These are phyloP conservation scores for Himalopsyche phryganea DNA, from an alignment of 1,140 invertebrate genomes.

Conservation along the genomic window DNA sequence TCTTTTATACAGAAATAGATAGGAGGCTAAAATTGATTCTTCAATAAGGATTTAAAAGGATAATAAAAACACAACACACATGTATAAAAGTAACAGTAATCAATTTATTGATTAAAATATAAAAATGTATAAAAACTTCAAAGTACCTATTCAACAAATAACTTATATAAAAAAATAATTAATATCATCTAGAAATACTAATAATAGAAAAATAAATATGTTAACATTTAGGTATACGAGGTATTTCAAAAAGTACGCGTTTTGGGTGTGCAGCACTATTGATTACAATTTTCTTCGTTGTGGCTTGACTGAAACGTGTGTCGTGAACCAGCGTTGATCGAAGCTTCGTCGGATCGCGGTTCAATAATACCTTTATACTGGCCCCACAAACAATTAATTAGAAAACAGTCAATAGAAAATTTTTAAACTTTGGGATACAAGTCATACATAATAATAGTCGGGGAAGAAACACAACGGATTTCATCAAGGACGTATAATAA, in stretches of 20 bases:
- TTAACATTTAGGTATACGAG: conserved; percentile 24
- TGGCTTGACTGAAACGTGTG: neutral
- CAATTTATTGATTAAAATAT: conserved; percentile 34
- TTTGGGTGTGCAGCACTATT: neutral
- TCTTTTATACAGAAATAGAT: too few relatives aligned
- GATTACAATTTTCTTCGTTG: neutral
- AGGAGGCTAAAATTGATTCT: too few relatives aligned
- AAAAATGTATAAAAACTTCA: conserved; percentile 36
- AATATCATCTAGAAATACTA: conserved; percentile 25
- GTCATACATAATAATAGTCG: neutral
- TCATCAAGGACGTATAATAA: neutral
- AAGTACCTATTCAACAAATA: conserved; percentile 34
- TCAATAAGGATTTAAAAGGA: neutral
- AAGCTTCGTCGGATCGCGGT: neutral
- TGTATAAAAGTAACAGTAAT: conserved; percentile 32
- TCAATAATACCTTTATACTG: neutral
- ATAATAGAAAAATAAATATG: conserved; percentile 34
- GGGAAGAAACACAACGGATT: neutral
- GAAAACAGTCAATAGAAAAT: too few relatives aligned
- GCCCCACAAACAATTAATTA: too few relatives aligned
- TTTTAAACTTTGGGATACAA: too few relatives aligned
- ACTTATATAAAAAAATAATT: conserved; percentile 31
- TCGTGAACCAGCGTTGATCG: neutral
- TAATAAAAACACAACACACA: conserved; percentile 4
- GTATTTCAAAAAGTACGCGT: conserved; percentile 4